Conservation (phyloP, 2,888 invertebrate genomes). For the Oxycera nigricornis region DNA sequence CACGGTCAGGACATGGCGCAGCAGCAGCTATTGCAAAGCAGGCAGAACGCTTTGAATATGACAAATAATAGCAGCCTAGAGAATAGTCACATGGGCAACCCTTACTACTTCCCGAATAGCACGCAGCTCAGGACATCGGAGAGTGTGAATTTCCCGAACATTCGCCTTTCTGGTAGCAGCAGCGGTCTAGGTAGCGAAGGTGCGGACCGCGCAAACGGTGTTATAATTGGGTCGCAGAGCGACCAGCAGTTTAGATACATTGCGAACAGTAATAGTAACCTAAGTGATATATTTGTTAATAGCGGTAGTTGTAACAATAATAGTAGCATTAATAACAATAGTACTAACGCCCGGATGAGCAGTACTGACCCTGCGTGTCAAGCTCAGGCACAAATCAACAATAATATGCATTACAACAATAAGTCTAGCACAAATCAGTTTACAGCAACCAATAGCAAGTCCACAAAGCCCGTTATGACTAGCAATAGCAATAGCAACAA, state of each 20-base stretch:
- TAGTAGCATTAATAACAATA: constrained; percentile 40
- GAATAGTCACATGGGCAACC: constrained; percentile 28
- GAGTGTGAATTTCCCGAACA: constrained; percentile 53
- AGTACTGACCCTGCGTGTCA: constrained; percentile 34
- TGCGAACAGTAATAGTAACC: constrained; percentile 58
- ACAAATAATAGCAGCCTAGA: constrained; percentile 40
- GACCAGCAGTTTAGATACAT: constrained; percentile 60
- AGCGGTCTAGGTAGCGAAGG: constrained; percentile 17
- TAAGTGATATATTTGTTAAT: constrained; percentile 61
- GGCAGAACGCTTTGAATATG: constrained; percentile 43
- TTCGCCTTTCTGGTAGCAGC: constrained; percentile 39
- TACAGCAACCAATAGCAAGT: constrained; percentile 48
- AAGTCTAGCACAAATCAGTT: constrained; percentile 54
- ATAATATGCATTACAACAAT: constrained; percentile 52
- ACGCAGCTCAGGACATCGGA: constrained; percentile 54
- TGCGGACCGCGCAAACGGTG: constrained; percentile 42
- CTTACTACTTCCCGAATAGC: constrained; percentile 36
- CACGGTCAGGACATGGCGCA: background rate
- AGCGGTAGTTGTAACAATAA: constrained; percentile 53
- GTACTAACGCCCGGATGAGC: constrained; percentile 39
- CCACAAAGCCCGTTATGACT: background rate
- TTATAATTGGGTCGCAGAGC: constrained; percentile 55
- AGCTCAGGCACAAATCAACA: constrained; percentile 50
- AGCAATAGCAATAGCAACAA: constrained; percentile 42
- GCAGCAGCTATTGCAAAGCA: background rate